Percentiles rank a stretch among this genome's conserved stretches.
Evolutionary conservation across 2,797 vertebrate species (phyloP).

Genomic region (Chaenodraco wilsoni): DNA sequence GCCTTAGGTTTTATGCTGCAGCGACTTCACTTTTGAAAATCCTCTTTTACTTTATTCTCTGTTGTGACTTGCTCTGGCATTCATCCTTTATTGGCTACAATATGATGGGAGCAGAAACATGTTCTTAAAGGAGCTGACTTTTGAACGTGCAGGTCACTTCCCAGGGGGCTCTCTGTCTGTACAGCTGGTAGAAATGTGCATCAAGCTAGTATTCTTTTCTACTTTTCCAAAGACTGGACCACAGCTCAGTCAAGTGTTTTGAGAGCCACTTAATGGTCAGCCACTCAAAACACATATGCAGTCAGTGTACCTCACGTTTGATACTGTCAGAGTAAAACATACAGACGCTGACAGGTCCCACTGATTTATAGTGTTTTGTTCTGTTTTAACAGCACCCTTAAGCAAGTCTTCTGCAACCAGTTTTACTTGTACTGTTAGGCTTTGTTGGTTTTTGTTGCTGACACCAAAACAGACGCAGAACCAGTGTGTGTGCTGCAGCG

Average conservation of each 20-base stretch:
- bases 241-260: neutral
- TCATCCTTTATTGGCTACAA: constrained; percentile 29
- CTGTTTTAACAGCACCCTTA: neutral
- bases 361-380: neutral
- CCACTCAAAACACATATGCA: neutral
- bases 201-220: neutral
- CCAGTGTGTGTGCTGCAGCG: neutral
- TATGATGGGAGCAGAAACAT: constrained; percentile 9
- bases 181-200: neutral
- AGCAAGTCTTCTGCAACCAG: neutral
- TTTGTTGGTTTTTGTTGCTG: neutral
- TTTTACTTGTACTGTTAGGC: neutral
- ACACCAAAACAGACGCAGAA: neutral
- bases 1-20: constrained; percentile 39
- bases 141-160: neutral
- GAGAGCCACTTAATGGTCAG: neutral
- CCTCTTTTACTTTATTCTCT: constrained; percentile 40
- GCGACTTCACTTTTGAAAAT: constrained; percentile 55
- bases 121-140: constrained; percentile 12
- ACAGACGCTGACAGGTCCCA: neutral
- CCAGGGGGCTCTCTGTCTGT: neutral
- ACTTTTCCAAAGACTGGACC: neutral
- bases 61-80: constrained; percentile 61
- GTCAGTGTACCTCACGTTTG: neutral
- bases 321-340: neutral